Base-by-base conservation (phyloP, 2,113 vertebrate species). In the Pseudopipra pipra region DNA sequence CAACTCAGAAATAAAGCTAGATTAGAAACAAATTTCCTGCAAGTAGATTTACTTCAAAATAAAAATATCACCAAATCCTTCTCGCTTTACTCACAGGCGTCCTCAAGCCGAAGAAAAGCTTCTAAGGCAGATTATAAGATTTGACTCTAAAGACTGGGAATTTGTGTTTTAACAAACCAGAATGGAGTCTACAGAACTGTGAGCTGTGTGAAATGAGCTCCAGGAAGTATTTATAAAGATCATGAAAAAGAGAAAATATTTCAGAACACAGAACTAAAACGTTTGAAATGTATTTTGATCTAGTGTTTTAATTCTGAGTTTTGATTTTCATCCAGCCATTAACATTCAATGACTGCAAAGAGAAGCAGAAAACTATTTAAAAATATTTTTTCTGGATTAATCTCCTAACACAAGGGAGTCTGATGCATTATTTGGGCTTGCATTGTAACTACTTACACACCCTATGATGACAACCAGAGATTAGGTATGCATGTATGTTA, bases 131-230 rank as follows among this genome's bases (percentile, higher is more conserved):
- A 80, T 83, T 59, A 35, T 77, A 91, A 77, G 35, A 78, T 74
- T 92, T 85, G 25, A 51, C 31, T 77, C 23, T 11, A 27, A 27
- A 84, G 65, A 65, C 52, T 68, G 27, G 20, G 55, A 91, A 66
- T 83, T 71, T 73, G 44, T 85, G n/a, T 90, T 94, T 96, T 61
- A 78, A 43, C 81, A 94, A 79, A 94, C 8, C 27, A 84, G 47
- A 88, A 71, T 18, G 35, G 44, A 52, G 14, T 47, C 68, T 72
- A 43, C 39, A 63, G 70, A 85, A 65, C 81, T 68, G 75, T 84
- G 79, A 94, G 59, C 63, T 79, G 35, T 72, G 67, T 78, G 66
- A 94, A 89, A 95, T 83, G 79, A 92, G 25, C 84, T 77, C 59
- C 63, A 58, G 52, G 78, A 92, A 87, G 41, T 63, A 59, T 41